Evolutionary conservation across 2,797 vertebrate genomes (phyloP).

Genomic region (Hybognathus amarus): DNA sequence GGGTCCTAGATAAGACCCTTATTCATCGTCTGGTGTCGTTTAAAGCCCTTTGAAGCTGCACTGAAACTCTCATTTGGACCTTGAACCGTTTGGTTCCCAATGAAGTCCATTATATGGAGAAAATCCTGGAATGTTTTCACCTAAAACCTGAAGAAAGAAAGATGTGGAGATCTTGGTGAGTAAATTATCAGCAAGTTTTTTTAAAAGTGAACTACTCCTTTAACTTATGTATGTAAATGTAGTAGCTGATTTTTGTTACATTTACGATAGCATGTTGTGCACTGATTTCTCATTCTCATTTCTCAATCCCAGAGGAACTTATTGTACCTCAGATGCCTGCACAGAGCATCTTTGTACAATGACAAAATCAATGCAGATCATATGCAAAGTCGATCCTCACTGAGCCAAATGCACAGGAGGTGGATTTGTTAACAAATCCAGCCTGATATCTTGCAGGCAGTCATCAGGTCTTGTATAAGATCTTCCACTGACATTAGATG

Average conservation of each 20-base stretch:
- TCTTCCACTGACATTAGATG: conserved; percentile 13
- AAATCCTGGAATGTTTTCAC: too few relatives aligned
- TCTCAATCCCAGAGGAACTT: conserved; percentile 20
- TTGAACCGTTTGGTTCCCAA: too few relatives aligned
- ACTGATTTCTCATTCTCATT: neutral
- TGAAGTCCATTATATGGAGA: too few relatives aligned
- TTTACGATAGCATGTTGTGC: conserved; percentile 22
- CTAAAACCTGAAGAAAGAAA: too few relatives aligned
- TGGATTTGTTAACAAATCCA: conserved; percentile 22
- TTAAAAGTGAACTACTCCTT: too few relatives aligned
- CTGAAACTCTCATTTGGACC: too few relatives aligned
- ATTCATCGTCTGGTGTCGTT: too few relatives aligned
- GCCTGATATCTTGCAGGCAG: neutral
- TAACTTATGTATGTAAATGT: too few relatives aligned
- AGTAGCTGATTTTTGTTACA: conserved; percentile 8
- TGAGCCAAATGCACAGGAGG: conserved; percentile 26
- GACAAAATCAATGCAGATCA: conserved; percentile 26
- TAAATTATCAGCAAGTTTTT: too few relatives aligned
- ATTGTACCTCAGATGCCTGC: conserved; percentile 9
- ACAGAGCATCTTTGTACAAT: neutral
- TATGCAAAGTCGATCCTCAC: conserved; percentile 9
- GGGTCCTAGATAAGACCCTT: too few relatives aligned
- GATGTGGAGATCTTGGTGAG: too few relatives aligned
- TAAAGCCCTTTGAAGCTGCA: too few relatives aligned
- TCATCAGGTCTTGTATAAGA: conserved; percentile 28